Evolutionary conservation across 2,888 invertebrate genomes (phyloP).

Genomic region (Lumbricus terrestris): DNA sequence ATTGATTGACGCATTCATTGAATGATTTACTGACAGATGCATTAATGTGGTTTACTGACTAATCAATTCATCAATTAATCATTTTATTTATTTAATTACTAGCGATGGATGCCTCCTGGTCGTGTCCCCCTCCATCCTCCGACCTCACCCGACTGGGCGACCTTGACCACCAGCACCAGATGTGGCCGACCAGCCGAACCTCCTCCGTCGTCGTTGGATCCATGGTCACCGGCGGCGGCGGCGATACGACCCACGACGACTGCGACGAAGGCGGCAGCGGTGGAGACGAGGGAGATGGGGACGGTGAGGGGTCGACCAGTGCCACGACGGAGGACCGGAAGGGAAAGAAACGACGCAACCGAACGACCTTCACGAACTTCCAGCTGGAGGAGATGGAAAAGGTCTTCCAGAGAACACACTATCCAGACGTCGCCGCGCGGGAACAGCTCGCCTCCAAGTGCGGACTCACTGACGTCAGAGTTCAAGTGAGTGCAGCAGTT

Average conservation of each 20-base stretch:
- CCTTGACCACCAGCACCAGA: not conserved
- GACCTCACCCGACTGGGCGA: not conserved
- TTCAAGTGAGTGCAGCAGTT: conserved; percentile 49
- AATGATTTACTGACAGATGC: no score
- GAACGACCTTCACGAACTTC: conserved; percentile 59
- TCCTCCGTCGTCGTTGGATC: not conserved
- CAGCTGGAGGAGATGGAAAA: conserved; percentile 60
- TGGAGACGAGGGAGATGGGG: conserved; percentile 21
- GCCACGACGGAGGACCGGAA: conserved; percentile 37
- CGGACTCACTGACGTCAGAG: conserved; percentile 58
- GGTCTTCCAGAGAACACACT: conserved; percentile 60
- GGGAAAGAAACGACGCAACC: conserved; percentile 57
- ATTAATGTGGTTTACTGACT: no score
- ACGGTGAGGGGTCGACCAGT: conserved; percentile 5
- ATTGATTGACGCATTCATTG: no score
- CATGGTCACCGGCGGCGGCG: not conserved
- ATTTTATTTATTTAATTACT: not conserved
- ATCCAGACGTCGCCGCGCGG: conserved; percentile 59
- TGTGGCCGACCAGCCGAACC: not conserved
- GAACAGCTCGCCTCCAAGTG: conserved; percentile 58
- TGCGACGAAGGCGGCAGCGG: conserved; percentile 13
- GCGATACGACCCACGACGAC: not conserved
- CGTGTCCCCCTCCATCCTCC: not conserved
- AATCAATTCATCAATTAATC: no score
- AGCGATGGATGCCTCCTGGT: not conserved